Evolutionary conservation across 2,113 vertebrate genomes (phyloP).

Genomic region (Acrocephalus arundinaceus): DNA sequence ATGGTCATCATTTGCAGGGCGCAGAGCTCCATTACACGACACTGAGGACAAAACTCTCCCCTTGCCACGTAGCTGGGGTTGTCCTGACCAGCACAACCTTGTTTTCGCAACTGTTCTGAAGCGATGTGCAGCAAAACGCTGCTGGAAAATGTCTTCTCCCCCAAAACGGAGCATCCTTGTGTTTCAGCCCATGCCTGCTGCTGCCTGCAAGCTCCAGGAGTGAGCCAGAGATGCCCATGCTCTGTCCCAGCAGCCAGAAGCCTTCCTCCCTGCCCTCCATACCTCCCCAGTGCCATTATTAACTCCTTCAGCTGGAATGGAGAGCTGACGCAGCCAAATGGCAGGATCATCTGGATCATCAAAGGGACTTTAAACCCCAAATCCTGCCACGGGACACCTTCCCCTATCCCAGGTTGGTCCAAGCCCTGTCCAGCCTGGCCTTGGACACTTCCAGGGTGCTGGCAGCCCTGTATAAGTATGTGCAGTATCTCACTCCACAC

Average conservation of each 20-base stretch:
- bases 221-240: not conserved
- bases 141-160: not conserved
- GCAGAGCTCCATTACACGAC: slow-evolving; percentile 17
- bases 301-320: not conserved
- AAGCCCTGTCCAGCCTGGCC: not conserved
- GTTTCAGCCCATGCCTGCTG: not conserved
- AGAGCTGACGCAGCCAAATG: not conserved
- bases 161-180: fast-evolving
- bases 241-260: not conserved
- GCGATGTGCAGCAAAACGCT: not conserved
- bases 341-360: too few relatives aligned
- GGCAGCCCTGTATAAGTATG: not conserved
- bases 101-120: not conserved
- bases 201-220: not conserved
- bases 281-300: not conserved
- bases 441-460: not conserved
- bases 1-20: slow-evolving; percentile 42
- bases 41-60: slow-evolving; percentile 34
- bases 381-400: not conserved
- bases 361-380: not conserved
- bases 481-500: not conserved
- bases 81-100: not conserved
- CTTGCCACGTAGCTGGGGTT: not conserved
- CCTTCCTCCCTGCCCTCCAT: not conserved
- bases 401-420: not conserved